Conservation (phyloP, 2,797 vertebrate genomes). For the Cuculus canorus region DNA sequence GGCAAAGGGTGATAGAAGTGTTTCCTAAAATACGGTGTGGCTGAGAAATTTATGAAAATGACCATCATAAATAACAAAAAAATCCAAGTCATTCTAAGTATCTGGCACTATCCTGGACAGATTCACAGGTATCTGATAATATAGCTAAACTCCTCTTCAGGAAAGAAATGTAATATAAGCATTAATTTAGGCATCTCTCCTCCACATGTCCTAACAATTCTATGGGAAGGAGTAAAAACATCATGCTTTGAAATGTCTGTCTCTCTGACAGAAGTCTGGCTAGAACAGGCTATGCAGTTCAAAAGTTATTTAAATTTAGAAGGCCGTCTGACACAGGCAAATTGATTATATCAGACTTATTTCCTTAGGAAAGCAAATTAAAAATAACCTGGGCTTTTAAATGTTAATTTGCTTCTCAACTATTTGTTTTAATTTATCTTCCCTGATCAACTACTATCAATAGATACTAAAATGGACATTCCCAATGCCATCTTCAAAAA, state of each 20-base stretch:
- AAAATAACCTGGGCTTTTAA: not conserved
- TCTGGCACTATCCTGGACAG: not conserved
- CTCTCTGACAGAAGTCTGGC: not conserved
- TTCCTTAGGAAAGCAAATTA: not conserved
- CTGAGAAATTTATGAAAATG: not conserved
- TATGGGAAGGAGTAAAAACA: not conserved
- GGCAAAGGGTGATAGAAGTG: not conserved
- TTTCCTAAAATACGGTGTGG: not conserved
- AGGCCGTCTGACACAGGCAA: not conserved
- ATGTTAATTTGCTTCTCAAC: not conserved
- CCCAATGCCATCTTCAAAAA: not conserved
- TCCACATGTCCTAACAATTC: not conserved
- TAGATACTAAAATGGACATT: not conserved
- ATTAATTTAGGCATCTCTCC: not conserved
- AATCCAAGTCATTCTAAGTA: not conserved
- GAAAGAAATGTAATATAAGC: not conserved
- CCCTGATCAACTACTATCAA: not conserved
- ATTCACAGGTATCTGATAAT: not conserved
- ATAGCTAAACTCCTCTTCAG: not conserved
- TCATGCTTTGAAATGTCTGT: not conserved
- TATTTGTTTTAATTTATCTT: not conserved
- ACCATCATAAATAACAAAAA: not conserved
- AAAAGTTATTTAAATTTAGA: not conserved
- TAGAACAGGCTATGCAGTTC: not conserved
- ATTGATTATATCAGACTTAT: not conserved